A percentile compares a stretch with the other conserved stretches of the same genome.
phyloP scores from a whole-genome alignment of 1,140 invertebrate genomes.

The Drosophila truncata region DNA sequence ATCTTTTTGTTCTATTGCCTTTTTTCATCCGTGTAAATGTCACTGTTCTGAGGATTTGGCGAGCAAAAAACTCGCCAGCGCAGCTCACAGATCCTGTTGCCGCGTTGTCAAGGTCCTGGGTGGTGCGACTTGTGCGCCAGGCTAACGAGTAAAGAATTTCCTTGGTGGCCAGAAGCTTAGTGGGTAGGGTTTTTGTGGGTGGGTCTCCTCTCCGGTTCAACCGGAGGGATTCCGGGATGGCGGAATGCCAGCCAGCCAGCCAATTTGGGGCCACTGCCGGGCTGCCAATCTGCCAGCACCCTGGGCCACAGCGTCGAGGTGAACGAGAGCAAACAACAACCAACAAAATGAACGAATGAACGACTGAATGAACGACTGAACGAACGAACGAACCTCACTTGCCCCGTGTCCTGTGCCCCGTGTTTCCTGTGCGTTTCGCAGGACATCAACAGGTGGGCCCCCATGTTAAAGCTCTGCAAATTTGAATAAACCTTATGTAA shows the following conservation, averaged over 20 bases:
- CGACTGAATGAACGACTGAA: slow-evolving; percentile 8
- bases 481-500: slow-evolving; percentile 33
- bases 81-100: slow-evolving; percentile 49
- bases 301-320: slow-evolving; percentile 29
- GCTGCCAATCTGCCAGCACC: slow-evolving; percentile 22
- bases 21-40: slow-evolving; percentile 4
- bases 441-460: slow-evolving; percentile 29
- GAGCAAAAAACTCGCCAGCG: slow-evolving; percentile 7
- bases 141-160: slow-evolving; percentile 52
- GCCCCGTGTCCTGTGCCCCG: not conserved
- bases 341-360: slow-evolving; percentile 11
- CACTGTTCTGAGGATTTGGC: slow-evolving; percentile 2
- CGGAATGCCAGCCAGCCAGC: slow-evolving; percentile 20
- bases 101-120: slow-evolving; percentile 50
- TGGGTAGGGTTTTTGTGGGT: not conserved
- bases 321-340: slow-evolving; percentile 46
- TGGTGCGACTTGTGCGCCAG: slow-evolving; percentile 31
- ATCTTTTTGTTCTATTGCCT: not conserved
- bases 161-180: slow-evolving; percentile 20
- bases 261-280: slow-evolving; percentile 38
- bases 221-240: slow-evolving; percentile 1
- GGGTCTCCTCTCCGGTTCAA: slow-evolving; percentile 3
- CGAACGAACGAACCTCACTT: slow-evolving; percentile 8
- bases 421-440: slow-evolving; percentile 7
- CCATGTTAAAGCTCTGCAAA: slow-evolving; percentile 22